Base-by-base conservation (phyloP, 2,888 invertebrate species). In the Hecatera dysodea region DNA sequence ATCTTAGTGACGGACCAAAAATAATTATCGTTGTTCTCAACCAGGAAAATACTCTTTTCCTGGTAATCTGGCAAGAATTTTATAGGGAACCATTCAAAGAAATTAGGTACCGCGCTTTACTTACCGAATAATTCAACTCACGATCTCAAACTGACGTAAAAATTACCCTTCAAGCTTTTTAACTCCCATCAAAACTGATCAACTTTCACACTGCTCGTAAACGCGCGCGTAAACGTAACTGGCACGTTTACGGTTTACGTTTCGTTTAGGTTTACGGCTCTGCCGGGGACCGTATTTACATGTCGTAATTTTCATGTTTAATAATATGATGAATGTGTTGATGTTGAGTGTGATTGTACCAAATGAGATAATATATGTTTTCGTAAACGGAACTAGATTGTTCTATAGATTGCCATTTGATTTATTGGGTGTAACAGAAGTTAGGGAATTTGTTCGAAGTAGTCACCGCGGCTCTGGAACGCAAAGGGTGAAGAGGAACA, bases 231-330 rank as follows among this genome's bases (percentile, higher is more conserved):
- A 86, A 89, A 86, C 84, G 79, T 83, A 82, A 85, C 82, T 81
- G 86, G 75, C 82, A 80, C 81, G 85, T 86, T 88, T 85, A 82
- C 81, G 85, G 88, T 89, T 88, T 89, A 83, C 85, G 87, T 88
- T 86, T 83, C 84, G 86, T 88, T 87, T 86, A 86, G 87, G 84
- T 90, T 90, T 89, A 90, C 84, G 87, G 83, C 67, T 80, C 80
- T 76, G 67, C 72, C 72, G 83, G 82, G 79, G 79, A 71, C 74
- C 81, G 81, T 86, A 86, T 90, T 89, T 88, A 87, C 83, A 86
- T 81, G 72, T 75, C 73, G 78, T 85, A 74, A 82, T 77, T 80
- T 86, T 82, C 80, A 77, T 75, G 81, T 78, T 73, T 72, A 78
- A 60, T 67, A 67, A 60, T 67, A 67, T 64, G 67, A 77, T 67